phyloP scores from a whole-genome alignment of 2,888 invertebrate genomes.

The Sesia apiformis region DNA sequence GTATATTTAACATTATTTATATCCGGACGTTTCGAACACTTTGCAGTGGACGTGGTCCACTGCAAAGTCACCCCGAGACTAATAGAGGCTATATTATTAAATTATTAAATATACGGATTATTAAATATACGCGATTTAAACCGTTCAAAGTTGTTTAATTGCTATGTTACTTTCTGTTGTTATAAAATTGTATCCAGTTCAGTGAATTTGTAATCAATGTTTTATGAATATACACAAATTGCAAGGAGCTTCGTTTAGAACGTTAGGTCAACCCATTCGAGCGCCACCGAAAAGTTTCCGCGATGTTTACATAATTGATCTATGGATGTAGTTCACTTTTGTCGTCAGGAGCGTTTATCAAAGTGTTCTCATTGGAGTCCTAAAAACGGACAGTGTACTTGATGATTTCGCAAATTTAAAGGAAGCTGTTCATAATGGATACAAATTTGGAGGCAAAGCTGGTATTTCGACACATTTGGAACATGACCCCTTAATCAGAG shows the following conservation, averaged over 20 bases:
- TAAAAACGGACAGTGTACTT: constrained; percentile 39
- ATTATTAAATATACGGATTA: no score
- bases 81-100: no score
- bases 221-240: constrained; percentile 35
- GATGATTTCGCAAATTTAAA: constrained; percentile 39
- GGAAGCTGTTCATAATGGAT: constrained; percentile 37
- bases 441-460: constrained; percentile 39
- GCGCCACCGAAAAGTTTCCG: constrained; percentile 41
- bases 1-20: no score
- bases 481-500: constrained; percentile 36
- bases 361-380: constrained; percentile 47
- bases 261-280: constrained; percentile 42
- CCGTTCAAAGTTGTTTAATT: no score
- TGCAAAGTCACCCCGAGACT: no score
- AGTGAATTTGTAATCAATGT: constrained; percentile 28
- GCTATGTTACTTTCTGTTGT: constrained; percentile 38
- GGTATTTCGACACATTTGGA: constrained; percentile 45
- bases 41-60: no score
- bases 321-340: constrained; percentile 58
- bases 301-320: constrained; percentile 43
- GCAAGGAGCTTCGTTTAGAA: constrained; percentile 32
- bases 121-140: no score
- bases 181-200: constrained; percentile 28
- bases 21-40: no score
- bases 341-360: constrained; percentile 51